Conservation (phyloP, 2,797 vertebrate genomes). For the Spinus olivaceus region DNA sequence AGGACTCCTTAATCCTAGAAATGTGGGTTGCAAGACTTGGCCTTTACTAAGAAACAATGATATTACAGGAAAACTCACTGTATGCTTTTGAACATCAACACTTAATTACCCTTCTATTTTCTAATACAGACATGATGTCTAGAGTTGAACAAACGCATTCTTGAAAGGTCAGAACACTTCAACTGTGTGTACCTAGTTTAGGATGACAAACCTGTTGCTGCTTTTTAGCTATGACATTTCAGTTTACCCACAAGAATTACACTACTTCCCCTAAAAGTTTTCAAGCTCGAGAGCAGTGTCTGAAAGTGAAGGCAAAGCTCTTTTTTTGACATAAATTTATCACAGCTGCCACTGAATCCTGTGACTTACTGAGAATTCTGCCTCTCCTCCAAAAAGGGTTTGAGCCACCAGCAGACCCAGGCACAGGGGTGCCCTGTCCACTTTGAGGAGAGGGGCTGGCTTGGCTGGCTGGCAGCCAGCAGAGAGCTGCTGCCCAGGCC, state of each 20-base stretch:
- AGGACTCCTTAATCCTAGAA: not conserved
- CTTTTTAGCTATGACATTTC: constrained; percentile 43
- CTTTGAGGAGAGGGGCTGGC: not conserved
- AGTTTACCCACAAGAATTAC: constrained; percentile 44
- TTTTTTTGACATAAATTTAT: not conserved
- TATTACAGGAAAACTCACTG: not conserved
- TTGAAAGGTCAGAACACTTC: constrained; percentile 47
- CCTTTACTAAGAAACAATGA: not conserved
- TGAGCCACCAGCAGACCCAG: not conserved
- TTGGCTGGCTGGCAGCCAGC: rapidly evolving
- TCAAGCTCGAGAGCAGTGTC: not conserved
- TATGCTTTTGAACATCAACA: not conserved
- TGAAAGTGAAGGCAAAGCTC: not conserved
- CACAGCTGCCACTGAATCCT: not conserved
- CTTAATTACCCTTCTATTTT: not conserved
- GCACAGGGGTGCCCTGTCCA: not conserved
- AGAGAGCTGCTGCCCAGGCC: rapidly evolving
- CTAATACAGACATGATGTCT: constrained; percentile 9
- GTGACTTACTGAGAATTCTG: not conserved
- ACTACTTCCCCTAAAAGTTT: constrained; percentile 27
- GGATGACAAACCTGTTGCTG: constrained; percentile 17
- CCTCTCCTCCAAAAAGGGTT: not conserved
- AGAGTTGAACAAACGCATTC: constrained; percentile 23
- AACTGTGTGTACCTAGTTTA: not conserved
- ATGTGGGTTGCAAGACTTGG: not conserved